These are phyloP conservation scores for Panurus biarmicus DNA, from an alignment of 2,113 vertebrate species.

Conservation along the genomic window DNA sequence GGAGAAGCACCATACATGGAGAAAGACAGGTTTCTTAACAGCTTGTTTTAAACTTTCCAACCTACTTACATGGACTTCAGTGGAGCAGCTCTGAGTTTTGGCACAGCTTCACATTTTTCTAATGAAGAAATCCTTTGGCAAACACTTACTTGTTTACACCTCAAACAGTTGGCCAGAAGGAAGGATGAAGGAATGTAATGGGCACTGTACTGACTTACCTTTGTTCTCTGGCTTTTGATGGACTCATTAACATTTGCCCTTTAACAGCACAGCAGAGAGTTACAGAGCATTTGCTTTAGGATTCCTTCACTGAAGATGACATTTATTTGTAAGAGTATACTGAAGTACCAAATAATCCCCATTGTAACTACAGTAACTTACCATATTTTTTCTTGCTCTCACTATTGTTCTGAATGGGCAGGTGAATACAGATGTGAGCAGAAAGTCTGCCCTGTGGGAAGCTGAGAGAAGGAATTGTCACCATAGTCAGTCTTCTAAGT, in stretches of 20 bases:
- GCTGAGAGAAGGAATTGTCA: not conserved
- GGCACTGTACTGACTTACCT: not conserved
- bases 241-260: not conserved
- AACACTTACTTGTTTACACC: slow-evolving; percentile 17
- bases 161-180: not conserved
- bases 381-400: not conserved
- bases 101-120: not conserved
- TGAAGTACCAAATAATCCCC: not conserved
- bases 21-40: slow-evolving; percentile 34
- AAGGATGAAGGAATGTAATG: not conserved
- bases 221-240: not conserved
- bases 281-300: not conserved
- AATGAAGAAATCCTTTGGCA: slow-evolving; percentile 14
- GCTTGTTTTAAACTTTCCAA: not conserved
- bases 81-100: slow-evolving; percentile 10
- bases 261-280: not conserved
- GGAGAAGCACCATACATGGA: slow-evolving; percentile 58
- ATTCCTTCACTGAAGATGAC: not conserved
- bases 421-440: not conserved
- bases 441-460: not conserved
- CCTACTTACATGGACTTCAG: slow-evolving; percentile 29
- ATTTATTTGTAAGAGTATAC: not conserved
- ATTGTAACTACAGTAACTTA: not conserved
- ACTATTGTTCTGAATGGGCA: not conserved
- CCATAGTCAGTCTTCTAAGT: not conserved